Conservation (phyloP, 2,888 invertebrate species). For the Cephonodes hylas region DNA sequence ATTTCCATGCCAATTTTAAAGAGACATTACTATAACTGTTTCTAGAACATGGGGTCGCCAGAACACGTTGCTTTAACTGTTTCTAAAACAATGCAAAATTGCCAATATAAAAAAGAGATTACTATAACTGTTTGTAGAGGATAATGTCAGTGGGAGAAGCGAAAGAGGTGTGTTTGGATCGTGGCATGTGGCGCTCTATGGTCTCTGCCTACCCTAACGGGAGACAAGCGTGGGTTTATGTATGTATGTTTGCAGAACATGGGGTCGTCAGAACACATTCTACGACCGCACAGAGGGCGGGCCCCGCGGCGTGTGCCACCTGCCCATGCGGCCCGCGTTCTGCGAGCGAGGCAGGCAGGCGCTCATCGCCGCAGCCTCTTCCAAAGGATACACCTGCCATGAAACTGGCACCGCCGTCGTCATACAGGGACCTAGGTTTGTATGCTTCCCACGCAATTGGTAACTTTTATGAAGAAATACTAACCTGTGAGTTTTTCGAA, state of each 20-base stretch:
- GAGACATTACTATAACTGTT: background rate
- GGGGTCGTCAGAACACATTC: constrained; percentile 86
- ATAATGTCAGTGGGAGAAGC: background rate
- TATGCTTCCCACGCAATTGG: background rate
- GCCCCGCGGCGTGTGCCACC: constrained; percentile 91
- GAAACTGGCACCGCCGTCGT: constrained; percentile 71
- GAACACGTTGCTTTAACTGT: too few relatives aligned
- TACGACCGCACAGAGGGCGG: constrained; percentile 86
- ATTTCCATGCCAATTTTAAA: background rate
- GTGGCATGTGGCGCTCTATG: too few relatives aligned
- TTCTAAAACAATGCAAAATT: too few relatives aligned
- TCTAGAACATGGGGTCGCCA: constrained; percentile 71
- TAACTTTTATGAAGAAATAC: background rate
- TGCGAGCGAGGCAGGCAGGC: constrained; percentile 87
- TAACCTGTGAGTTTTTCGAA: background rate
- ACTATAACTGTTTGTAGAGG: background rate
- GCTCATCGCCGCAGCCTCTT: constrained; percentile 83
- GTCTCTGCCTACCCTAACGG: too few relatives aligned
- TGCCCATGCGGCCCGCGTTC: constrained; percentile 96
- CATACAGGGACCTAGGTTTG: constrained; percentile 70
- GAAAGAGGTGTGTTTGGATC: too few relatives aligned
- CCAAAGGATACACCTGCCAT: constrained; percentile 75
- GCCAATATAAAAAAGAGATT: background rate
- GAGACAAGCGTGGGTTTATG: too few relatives aligned
- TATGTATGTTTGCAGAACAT: constrained; percentile 50